Evolutionary conservation across 2,888 invertebrate genomes (phyloP).

Genomic region (Schizaphis graminum): DNA sequence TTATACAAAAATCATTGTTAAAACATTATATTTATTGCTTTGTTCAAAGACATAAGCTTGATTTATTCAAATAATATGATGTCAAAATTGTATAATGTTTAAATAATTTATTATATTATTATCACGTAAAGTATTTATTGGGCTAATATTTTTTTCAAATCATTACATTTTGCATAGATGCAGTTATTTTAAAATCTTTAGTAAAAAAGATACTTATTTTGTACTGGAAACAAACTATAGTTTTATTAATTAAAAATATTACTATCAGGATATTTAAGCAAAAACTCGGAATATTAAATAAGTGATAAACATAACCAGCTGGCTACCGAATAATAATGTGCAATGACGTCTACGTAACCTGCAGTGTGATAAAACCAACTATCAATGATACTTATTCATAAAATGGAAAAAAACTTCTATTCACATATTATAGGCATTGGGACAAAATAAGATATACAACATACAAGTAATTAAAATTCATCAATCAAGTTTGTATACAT

Average conservation of each 20-base stretch:
- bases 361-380: not conserved
- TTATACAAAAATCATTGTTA: no score
- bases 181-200: not conserved
- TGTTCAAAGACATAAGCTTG: not conserved
- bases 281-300: not conserved
- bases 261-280: not conserved
- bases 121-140: not conserved
- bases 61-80: not conserved
- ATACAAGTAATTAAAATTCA: not conserved
- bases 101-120: not conserved
- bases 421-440: not conserved
- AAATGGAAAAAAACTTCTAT: not conserved
- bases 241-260: not conserved
- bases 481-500: not conserved
- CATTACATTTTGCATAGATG: not conserved
- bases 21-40: no score
- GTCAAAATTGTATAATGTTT: not conserved
- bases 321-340: not conserved
- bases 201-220: not conserved
- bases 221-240: not conserved
- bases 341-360: not conserved
- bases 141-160: not conserved
- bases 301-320: not conserved
- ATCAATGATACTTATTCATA: not conserved
- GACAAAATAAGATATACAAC: not conserved